Percentiles rank a stretch among this genome's conserved stretches.
These are phyloP conservation scores for Leucoraja erinaceus DNA, from an alignment of 2,113 vertebrate genomes.

Conservation along the genomic window DNA sequence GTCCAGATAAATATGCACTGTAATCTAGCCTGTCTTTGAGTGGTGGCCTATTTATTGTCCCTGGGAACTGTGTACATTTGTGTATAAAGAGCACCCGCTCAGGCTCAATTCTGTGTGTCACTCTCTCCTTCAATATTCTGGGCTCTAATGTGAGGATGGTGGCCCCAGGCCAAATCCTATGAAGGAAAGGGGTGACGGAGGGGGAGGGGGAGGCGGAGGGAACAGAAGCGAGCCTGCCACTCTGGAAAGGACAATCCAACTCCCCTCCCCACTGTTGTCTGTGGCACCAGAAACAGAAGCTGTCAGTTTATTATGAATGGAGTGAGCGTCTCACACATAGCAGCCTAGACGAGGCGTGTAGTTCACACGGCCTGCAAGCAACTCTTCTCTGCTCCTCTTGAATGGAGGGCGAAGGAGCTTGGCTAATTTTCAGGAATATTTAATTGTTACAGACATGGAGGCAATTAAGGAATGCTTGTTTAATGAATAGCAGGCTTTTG, in stretches of 20 bases:
- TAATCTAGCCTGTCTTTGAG: slow-evolving; percentile 36
- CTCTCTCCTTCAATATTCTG: slow-evolving; percentile 19
- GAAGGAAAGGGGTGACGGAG: not conserved
- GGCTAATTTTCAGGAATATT: slow-evolving; percentile 39
- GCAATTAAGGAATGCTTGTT: slow-evolving; percentile 27
- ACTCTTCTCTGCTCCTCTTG: slow-evolving; percentile 31
- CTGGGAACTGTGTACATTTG: slow-evolving; percentile 36
- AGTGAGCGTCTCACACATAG: slow-evolving; percentile 31
- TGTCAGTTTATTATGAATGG: slow-evolving; percentile 37
- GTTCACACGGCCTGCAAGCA: slow-evolving; percentile 36
- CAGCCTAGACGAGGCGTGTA: slow-evolving; percentile 28
- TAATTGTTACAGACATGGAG: slow-evolving; percentile 34
- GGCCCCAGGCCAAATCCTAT: slow-evolving; percentile 27
- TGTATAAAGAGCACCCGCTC: slow-evolving; percentile 36
- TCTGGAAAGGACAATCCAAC: slow-evolving; percentile 12
- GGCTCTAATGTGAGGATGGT: slow-evolving; percentile 10
- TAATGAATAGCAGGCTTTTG: slow-evolving; percentile 30
- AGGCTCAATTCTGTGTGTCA: slow-evolving; percentile 35
- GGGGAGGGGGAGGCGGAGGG: not conserved
- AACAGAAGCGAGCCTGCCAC: not conserved
- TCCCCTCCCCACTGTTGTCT: not conserved
- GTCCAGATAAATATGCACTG: slow-evolving; percentile 32
- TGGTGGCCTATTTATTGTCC: slow-evolving; percentile 37
- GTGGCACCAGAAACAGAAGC: slow-evolving; percentile 34
- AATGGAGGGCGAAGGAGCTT: slow-evolving; percentile 32